A percentile compares a stretch with the other conserved stretches of the same genome.
These are phyloP conservation scores for Minunthozetes semirufus DNA, from an alignment of 2,888 invertebrate species.

Conservation along the genomic window DNA sequence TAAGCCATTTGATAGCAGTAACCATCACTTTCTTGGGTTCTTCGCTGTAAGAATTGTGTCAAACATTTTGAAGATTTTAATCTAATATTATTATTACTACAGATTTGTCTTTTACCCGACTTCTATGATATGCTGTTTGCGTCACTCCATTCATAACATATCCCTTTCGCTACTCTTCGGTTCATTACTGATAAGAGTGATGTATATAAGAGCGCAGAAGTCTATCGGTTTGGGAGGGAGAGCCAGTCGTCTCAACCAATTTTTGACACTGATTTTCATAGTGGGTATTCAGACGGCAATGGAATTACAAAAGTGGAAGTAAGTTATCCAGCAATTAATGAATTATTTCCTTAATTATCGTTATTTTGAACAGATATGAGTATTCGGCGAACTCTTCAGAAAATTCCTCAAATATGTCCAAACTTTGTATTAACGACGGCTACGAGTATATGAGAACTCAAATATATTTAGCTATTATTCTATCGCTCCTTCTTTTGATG, in stretches of 20 bases:
- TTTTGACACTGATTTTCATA: slow-evolving; percentile 41
- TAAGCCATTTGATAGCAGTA: slow-evolving; percentile 39
- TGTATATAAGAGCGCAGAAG: slow-evolving; percentile 33
- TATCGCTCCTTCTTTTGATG: slow-evolving; percentile 20
- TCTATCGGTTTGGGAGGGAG: slow-evolving; percentile 36
- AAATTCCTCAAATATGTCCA: background rate
- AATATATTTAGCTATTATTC: slow-evolving; percentile 31
- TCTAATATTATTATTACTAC: background rate
- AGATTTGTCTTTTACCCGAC: slow-evolving; percentile 34
- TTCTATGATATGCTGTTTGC: slow-evolving; percentile 28
- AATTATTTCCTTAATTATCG: background rate
- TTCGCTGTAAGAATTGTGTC: slow-evolving; percentile 33
- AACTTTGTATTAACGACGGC: slow-evolving; percentile 8
- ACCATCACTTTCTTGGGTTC: slow-evolving; percentile 40
- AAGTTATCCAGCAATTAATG: background rate
- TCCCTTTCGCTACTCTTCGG: slow-evolving; percentile 36
- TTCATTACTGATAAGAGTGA: slow-evolving; percentile 25
- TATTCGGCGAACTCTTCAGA: background rate
- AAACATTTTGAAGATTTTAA: background rate
- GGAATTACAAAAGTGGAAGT: slow-evolving; percentile 41
- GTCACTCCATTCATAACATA: slow-evolving; percentile 33
- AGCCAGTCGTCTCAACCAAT: slow-evolving; percentile 41
- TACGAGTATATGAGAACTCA: slow-evolving; percentile 32
- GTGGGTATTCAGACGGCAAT: slow-evolving; percentile 42
- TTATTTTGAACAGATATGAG: slow-evolving; percentile 23